phyloP scores from a whole-genome alignment of 2,113 vertebrate genomes.

The Uropsilus gracilis region DNA sequence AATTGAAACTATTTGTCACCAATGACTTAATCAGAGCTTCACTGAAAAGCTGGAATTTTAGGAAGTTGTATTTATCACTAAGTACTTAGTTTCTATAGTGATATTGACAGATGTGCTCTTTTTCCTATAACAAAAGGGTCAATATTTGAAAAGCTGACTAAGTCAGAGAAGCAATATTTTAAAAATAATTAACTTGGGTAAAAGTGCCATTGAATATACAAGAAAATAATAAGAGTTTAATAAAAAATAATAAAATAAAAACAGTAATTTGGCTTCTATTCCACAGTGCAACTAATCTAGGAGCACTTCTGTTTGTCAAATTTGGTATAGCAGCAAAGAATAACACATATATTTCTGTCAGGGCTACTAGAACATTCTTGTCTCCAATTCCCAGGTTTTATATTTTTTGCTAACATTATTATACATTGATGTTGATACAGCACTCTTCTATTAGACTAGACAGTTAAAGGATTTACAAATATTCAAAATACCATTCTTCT shows the following conservation, averaged over 20 bases:
- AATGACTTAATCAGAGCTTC: slow-evolving; percentile 17
- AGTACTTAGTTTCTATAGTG: not conserved
- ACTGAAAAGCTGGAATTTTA: slow-evolving; percentile 33
- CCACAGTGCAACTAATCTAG: not conserved
- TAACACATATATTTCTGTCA: not conserved
- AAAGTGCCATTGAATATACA: not conserved
- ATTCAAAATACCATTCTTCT: not conserved
- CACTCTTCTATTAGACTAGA: not conserved
- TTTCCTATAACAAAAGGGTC: not conserved
- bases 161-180: slow-evolving; percentile 29
- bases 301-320: not conserved
- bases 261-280: not conserved
- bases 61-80: not conserved
- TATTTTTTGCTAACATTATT: not conserved
- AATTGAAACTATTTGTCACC: not conserved
- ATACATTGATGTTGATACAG: not conserved
- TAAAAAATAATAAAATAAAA: not conserved
- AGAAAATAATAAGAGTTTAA: slow-evolving; percentile 39
- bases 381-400: not conserved
- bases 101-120: not conserved
- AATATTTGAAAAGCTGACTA: slow-evolving; percentile 20
- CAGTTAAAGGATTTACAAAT: not conserved
- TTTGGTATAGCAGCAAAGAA: not conserved
- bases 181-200: not conserved
- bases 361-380: not conserved